Conservation (phyloP, 2,888 invertebrate species). For the Limenitis camilla region DNA sequence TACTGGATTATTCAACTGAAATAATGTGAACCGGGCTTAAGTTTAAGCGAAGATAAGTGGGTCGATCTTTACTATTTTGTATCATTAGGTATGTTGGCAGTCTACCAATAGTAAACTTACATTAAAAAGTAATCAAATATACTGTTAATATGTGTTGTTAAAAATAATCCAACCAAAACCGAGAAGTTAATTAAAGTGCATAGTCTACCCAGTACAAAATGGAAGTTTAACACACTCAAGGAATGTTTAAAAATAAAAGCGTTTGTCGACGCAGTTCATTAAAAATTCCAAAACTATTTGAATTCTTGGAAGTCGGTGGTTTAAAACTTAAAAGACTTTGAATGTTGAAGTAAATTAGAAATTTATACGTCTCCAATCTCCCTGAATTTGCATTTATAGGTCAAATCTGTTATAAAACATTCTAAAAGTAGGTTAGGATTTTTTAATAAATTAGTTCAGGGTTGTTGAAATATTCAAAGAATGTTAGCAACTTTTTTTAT, state of each 20-base stretch:
- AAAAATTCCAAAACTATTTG: conserved; percentile 4
- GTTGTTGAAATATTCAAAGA: conserved; percentile 6
- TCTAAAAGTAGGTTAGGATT: conserved; percentile 7
- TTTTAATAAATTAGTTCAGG: conserved; percentile 9
- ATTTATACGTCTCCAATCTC: conserved; percentile 18
- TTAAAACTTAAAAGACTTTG: conserved; percentile 17
- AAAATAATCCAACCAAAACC: background rate
- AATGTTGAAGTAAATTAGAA: conserved; percentile 23
- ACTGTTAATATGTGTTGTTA: conserved; percentile 10
- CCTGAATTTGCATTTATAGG: conserved; percentile 11
- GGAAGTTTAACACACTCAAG: background rate
- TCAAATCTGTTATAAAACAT: conserved; percentile 13
- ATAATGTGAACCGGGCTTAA: conserved; percentile 51
- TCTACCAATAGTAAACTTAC: conserved; percentile 33
- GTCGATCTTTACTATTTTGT: conserved; percentile 56
- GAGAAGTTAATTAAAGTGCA: background rate
- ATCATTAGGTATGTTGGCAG: conserved; percentile 40
- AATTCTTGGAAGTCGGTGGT: conserved; percentile 21
- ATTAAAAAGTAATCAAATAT: background rate
- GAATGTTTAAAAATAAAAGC: background rate
- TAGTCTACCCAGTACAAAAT: no score
- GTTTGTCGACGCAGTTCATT: background rate
- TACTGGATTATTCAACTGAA: conserved; percentile 16
- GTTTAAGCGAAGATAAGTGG: conserved; percentile 54
- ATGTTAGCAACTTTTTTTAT: background rate